Percentiles rank a stretch among this genome's conserved stretches.
Conservation (phyloP, 2,797 vertebrate genomes). For the Aulostomus chinensis region DNA sequence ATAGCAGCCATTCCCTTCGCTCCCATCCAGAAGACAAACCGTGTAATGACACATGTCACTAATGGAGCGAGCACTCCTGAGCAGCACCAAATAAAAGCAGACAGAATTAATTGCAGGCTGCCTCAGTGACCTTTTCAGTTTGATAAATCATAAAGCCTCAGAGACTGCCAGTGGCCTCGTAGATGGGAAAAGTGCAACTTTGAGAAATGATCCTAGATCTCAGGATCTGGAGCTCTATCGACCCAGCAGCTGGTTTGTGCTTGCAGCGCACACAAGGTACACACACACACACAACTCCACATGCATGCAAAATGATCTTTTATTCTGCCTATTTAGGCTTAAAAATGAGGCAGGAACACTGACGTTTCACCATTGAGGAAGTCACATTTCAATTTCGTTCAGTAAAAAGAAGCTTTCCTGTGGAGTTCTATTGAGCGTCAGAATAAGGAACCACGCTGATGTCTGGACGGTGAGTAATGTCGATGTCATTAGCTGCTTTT, state of each 20-base stretch:
- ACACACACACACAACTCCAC: background rate
- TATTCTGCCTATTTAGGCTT: conserved; percentile 15
- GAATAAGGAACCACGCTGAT: conserved; percentile 32
- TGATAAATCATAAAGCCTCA: conserved; percentile 76
- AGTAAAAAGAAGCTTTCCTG: conserved; percentile 45
- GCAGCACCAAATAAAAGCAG: conserved; percentile 72
- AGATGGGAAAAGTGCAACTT: conserved; percentile 58
- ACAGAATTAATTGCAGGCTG: conserved; percentile 77
- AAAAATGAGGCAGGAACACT: conserved; percentile 24
- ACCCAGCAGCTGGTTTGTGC: conserved; percentile 37
- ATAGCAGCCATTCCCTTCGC: conserved; percentile 19
- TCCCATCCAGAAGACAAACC: conserved; percentile 32
- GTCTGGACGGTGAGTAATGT: conserved; percentile 40
- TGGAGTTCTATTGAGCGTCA: conserved; percentile 58
- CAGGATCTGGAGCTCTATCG: conserved; percentile 53
- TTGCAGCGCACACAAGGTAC: conserved; percentile 7
- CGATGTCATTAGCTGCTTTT: conserved; percentile 42
- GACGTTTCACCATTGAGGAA: conserved; percentile 33
- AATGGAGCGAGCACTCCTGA: conserved; percentile 59
- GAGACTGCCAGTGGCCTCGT: conserved; percentile 48
- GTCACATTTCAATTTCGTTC: conserved; percentile 55
- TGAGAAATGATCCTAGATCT: conserved; percentile 72
- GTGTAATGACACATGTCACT: conserved; percentile 60
- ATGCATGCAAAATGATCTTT: conserved; percentile 24
- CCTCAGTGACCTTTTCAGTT: conserved; percentile 75